Evolutionary conservation across 2,888 invertebrate genomes (phyloP).

Genomic region (Latrodectus hesperus): DNA sequence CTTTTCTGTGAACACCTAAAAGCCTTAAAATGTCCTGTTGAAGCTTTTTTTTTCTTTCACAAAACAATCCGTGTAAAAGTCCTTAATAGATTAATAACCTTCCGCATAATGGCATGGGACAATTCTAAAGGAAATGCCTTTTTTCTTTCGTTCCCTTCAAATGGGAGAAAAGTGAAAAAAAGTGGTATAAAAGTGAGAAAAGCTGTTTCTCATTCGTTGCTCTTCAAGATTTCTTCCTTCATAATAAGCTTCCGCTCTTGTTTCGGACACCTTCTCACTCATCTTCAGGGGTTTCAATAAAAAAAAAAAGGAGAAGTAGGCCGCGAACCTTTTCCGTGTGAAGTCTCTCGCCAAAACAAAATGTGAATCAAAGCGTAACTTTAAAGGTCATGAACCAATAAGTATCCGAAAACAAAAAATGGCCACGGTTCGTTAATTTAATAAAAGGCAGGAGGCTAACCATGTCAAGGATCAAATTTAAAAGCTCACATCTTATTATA

Average conservation of each 20-base stretch:
- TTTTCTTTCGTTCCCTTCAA: background rate
- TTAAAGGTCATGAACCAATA: slow-evolving; percentile 27
- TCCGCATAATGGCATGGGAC: slow-evolving; percentile 20
- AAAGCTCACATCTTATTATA: too few relatives aligned
- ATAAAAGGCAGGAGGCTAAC: too few relatives aligned
- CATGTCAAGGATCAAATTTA: too few relatives aligned
- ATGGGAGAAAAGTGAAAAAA: background rate
- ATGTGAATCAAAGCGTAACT: slow-evolving; percentile 29
- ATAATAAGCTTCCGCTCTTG: background rate
- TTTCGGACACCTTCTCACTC: slow-evolving; percentile 27
- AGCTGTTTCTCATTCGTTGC: slow-evolving; percentile 15
- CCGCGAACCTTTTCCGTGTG: slow-evolving; percentile 21
- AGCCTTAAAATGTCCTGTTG: slow-evolving; percentile 1
- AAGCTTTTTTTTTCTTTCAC: background rate
- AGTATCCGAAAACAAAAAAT: background rate
- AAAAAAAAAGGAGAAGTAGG: slow-evolving; percentile 19
- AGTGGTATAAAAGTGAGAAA: too few relatives aligned
- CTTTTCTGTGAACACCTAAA: background rate
- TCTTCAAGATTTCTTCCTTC: slow-evolving; percentile 18
- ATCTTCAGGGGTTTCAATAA: slow-evolving; percentile 1
- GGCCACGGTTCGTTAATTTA: too few relatives aligned
- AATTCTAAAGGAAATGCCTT: slow-evolving; percentile 11
- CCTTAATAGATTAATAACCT: slow-evolving; percentile 25
- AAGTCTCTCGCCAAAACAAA: slow-evolving; percentile 30
- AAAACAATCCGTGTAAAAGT: slow-evolving; percentile 21